These are phyloP conservation scores for Caenorhabditis drosophilae DNA, from an alignment of 2,888 invertebrate genomes.

Conservation along the genomic window DNA sequence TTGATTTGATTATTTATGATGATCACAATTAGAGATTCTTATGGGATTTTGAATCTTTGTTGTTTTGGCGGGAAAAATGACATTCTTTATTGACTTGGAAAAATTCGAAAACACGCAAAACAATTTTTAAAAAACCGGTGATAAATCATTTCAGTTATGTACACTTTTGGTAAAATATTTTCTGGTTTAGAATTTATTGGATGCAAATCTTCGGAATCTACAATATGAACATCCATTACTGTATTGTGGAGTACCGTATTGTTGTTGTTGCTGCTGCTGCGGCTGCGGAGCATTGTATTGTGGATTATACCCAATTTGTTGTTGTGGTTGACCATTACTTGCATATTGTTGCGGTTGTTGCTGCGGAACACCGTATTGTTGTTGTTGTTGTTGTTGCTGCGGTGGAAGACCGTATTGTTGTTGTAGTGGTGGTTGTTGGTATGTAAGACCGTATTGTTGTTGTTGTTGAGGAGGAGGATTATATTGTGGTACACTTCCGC, in stretches of 20 bases:
- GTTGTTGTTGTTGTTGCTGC: not conserved
- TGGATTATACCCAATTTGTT: no score
- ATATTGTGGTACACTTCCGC: not conserved
- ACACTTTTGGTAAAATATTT: no score
- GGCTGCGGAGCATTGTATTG: constrained; percentile 1
- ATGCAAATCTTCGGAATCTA: constrained; percentile 24
- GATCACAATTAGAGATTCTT: no score
- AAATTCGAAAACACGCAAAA: no score
- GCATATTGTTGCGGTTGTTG: constrained; percentile 5
- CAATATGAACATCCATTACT: constrained; percentile 25
- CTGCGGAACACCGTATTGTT: constrained; percentile 3
- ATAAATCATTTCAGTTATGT: no score
- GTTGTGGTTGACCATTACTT: not conserved
- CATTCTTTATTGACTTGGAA: no score
- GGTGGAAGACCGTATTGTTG: not conserved
- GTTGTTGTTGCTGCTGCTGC: not conserved
- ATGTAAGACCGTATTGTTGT: not conserved
- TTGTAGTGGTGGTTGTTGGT: not conserved
- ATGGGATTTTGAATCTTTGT: no score
- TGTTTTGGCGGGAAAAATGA: no score
- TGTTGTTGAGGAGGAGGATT: not conserved
- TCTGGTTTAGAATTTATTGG: no score
- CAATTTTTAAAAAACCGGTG: no score
- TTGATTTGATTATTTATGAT: no score
- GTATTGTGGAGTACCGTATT: constrained; percentile 1